Evolutionary conservation across 2,113 vertebrate species (phyloP).

Genomic region (Mormoops blainvillei): DNA sequence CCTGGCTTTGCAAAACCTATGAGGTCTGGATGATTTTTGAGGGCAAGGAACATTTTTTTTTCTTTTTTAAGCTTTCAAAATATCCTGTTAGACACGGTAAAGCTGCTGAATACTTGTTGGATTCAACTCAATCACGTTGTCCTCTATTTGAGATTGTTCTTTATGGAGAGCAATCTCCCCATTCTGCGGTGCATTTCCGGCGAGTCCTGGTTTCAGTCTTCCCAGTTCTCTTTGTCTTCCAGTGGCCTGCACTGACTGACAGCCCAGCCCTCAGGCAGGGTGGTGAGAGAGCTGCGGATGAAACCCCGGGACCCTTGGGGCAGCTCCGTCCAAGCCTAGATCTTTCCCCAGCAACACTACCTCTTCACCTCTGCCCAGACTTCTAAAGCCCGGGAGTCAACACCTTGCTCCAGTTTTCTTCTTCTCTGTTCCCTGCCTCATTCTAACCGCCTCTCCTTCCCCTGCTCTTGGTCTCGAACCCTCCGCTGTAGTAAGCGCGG

Average conservation of each 20-base stretch:
- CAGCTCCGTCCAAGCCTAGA: not conserved
- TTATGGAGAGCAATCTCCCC: not conserved
- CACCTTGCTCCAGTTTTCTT: not conserved
- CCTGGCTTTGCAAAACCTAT: not conserved
- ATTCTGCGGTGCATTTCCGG: not conserved
- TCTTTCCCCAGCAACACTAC: not conserved
- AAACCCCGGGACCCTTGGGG: not conserved
- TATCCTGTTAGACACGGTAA: not conserved
- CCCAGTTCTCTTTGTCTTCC: not conserved
- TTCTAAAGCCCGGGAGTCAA: not conserved
- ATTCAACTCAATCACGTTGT: not conserved
- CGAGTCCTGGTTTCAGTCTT: not conserved
- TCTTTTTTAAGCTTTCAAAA: not conserved
- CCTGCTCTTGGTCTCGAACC: not conserved
- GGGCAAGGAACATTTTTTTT: not conserved
- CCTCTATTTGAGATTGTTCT: not conserved
- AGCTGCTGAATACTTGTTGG: slow-evolving; percentile 25
- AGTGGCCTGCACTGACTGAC: not conserved
- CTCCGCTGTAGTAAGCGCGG: fast-evolving
- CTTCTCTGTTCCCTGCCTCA: fast-evolving
- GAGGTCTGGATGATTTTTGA: not conserved
- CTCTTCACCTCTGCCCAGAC: not conserved
- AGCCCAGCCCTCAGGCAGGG: not conserved
- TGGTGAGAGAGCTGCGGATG: not conserved
- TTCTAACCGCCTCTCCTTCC: not conserved